Evolutionary conservation across 2,888 invertebrate genomes (phyloP).

Genomic region (Dolomedes plantarius): DNA sequence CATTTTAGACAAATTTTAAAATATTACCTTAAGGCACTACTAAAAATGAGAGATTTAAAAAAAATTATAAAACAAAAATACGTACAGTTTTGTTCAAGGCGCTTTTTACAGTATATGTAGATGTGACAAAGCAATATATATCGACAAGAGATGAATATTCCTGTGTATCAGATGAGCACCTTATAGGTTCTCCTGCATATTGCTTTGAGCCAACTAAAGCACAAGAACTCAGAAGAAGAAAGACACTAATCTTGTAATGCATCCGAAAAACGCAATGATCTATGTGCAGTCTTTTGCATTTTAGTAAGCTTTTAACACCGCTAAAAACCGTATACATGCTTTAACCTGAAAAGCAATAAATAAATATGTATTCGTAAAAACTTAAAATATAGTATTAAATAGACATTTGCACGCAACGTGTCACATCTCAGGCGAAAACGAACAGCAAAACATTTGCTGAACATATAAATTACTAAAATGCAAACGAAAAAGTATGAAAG

Average conservation of each 20-base stretch:
- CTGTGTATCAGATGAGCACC: slow-evolving; percentile 72
- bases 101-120: slow-evolving; percentile 79
- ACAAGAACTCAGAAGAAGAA: slow-evolving; percentile 73
- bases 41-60: no score
- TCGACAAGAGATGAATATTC: slow-evolving; percentile 80
- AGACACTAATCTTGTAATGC: slow-evolving; percentile 74
- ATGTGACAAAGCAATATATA: slow-evolving; percentile 94
- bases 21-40: no score
- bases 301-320: slow-evolving; percentile 32
- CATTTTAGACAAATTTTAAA: no score
- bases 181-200: slow-evolving; percentile 74
- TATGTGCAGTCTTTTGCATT: slow-evolving; percentile 29
- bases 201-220: slow-evolving; percentile 74
- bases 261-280: slow-evolving; percentile 74
- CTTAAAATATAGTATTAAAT: no score
- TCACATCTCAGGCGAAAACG: no score
- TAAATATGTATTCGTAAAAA: no score
- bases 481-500: no score
- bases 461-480: no score
- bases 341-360: neutral
- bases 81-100: slow-evolving; percentile 56
- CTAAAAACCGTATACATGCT: slow-evolving; percentile 19
- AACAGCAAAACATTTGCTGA: no score
- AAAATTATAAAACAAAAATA: no score
- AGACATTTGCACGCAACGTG: no score